Conservation (phyloP, 2,113 vertebrate genomes). For the Apus apus region DNA sequence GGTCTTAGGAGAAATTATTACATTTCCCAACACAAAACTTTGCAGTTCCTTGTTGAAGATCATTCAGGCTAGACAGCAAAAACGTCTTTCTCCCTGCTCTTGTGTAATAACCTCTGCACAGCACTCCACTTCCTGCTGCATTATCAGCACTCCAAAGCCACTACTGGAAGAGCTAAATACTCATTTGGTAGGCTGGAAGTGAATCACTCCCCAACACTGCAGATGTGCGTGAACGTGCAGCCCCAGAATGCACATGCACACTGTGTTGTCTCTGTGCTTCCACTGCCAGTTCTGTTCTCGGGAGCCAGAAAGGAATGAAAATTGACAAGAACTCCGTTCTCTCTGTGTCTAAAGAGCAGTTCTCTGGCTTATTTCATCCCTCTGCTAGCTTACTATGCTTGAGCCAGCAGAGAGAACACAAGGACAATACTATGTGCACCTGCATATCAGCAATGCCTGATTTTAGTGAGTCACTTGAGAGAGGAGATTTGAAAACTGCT, state of each 20-base stretch:
- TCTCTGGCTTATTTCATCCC: background rate
- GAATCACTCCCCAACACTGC: background rate
- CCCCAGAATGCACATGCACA: background rate
- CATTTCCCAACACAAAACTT: background rate
- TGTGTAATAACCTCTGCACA: background rate
- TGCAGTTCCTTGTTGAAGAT: background rate
- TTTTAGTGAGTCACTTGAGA: background rate
- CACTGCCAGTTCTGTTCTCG: background rate
- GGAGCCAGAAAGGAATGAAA: background rate
- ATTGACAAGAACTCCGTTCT: conserved; percentile 14
- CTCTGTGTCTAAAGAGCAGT: background rate
- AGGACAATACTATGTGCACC: background rate
- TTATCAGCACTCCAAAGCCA: background rate
- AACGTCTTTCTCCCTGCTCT: background rate
- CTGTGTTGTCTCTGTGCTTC: conserved; percentile 35
- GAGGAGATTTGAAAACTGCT: background rate
- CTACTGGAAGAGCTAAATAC: background rate
- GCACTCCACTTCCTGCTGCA: background rate
- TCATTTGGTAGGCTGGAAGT: background rate
- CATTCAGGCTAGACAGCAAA: background rate
- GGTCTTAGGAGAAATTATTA: background rate
- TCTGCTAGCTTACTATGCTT: background rate
- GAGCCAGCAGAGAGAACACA: conserved; percentile 24
- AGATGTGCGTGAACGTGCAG: conserved; percentile 36
- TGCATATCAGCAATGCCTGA: background rate